Percentiles rank a stretch among this genome's conserved stretches.
Evolutionary conservation across 1,140 invertebrate species (phyloP).

Genomic region (Palaemon carinicauda): DNA sequence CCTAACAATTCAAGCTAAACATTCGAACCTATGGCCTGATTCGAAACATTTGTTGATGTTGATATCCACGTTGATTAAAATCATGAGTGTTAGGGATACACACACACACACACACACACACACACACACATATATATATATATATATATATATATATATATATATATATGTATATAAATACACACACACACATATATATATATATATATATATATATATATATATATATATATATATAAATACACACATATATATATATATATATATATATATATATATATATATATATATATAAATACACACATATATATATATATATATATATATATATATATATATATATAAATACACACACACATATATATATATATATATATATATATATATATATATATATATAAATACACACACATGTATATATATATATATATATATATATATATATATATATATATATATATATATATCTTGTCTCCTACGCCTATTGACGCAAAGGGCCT

Average conservation of each 20-base stretch:
- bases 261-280: neutral
- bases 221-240: neutral
- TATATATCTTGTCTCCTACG: no score
- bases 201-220: neutral
- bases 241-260: neutral
- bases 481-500: no score
- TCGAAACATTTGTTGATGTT: no score
- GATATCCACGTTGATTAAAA: no score
- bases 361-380: neutral
- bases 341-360: neutral
- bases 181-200: no score
- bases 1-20: no score
- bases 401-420: neutral
- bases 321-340: neutral
- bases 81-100: neutral
- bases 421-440: neutral
- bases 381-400: conserved; percentile 9
- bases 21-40: no score
- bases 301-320: neutral
- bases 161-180: neutral
- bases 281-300: neutral
- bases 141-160: neutral
- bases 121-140: neutral
- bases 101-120: neutral
- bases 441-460: no score